Base-by-base conservation (phyloP, 2,888 invertebrate genomes). In the Philopedon plagiatum region DNA sequence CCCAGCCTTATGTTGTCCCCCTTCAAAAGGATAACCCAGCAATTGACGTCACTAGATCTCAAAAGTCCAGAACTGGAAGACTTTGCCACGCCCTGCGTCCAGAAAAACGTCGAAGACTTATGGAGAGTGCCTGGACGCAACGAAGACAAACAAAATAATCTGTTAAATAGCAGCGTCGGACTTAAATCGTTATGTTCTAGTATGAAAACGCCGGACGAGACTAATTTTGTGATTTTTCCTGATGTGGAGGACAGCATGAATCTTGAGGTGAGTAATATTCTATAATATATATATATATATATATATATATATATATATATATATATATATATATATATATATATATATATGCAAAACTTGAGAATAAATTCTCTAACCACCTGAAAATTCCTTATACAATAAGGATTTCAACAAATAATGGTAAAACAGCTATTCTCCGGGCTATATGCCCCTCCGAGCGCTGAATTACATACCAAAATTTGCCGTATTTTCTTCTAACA, bases 1-100 rank as follows among this genome's bases (percentile, higher is more conserved):
- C 81, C 83, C 7, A 82, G 80, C 71, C 67, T 85, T 58, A 77
- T 83, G 41, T 76, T 93, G 78, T 91, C 93, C 0, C 92, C 93
- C 0, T 92, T 94, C 83, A 90, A 92, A 79, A 90, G 92, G 34
- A 91, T 94, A 19, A 93, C 94, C 0, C 93, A 94, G 80, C 94
- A 94, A 80, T 84, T 94, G 13, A 91, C 90, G 72, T 87, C 90
- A 51, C 89, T 93, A 71, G 93, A 94, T 76, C 81, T 92, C 1
- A 90, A 90, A 75, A 92, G 90, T 68, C 92, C 93, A 0, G 94
- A 94, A 78, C 88, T 91, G 71, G 92, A 92, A 76, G 92, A 92
- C 78, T 90, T 92, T 76, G 91, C 89, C 72, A 94, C 89, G 58
- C 93, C 88, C 32, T 91, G 89, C 80, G 90, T 91, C 8, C 92